Conservation (phyloP, 2,888 invertebrate genomes). For the Keiferia lycopersicella region DNA sequence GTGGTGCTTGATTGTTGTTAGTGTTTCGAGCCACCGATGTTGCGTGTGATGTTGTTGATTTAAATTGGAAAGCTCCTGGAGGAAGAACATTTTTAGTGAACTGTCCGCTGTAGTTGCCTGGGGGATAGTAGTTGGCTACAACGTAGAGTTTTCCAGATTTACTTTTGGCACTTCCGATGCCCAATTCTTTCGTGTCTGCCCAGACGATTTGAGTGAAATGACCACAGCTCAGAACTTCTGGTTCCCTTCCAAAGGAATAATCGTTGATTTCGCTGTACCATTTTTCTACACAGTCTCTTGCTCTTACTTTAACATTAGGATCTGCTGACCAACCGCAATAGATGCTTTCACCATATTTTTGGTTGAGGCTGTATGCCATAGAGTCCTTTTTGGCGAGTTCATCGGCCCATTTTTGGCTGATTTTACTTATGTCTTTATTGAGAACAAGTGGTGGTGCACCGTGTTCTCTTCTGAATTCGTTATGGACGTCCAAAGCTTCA, state of each 20-base stretch:
- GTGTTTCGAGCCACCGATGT: constrained; percentile 45
- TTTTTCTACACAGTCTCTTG: constrained; percentile 85
- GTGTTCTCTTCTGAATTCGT: constrained; percentile 70
- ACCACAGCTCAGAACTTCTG: constrained; percentile 83
- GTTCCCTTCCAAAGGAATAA: constrained; percentile 85
- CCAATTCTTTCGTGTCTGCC: constrained; percentile 87
- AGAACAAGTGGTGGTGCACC: constrained; percentile 74
- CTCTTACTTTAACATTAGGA: constrained; percentile 83
- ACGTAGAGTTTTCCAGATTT: constrained; percentile 90
- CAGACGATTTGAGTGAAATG: constrained; percentile 91
- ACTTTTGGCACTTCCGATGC: constrained; percentile 88
- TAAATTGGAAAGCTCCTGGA: constrained; percentile 70
- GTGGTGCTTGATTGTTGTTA: constrained; percentile 57
- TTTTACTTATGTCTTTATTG: constrained; percentile 83
- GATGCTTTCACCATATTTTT: constrained; percentile 86
- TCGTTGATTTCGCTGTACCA: constrained; percentile 90
- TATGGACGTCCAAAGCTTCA: constrained; percentile 69
- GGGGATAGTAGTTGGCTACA: constrained; percentile 91
- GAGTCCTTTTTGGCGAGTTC: constrained; percentile 83
- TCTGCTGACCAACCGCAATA: constrained; percentile 86
- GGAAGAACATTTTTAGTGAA: constrained; percentile 86
- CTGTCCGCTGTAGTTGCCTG: constrained; percentile 89
- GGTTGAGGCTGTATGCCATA: constrained; percentile 84
- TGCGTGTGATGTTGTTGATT: constrained; percentile 37
- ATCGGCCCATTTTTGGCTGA: constrained; percentile 87